Evolutionary conservation across 2,888 invertebrate genomes (phyloP).

Genomic region (Steinernema hermaphroditum): DNA sequence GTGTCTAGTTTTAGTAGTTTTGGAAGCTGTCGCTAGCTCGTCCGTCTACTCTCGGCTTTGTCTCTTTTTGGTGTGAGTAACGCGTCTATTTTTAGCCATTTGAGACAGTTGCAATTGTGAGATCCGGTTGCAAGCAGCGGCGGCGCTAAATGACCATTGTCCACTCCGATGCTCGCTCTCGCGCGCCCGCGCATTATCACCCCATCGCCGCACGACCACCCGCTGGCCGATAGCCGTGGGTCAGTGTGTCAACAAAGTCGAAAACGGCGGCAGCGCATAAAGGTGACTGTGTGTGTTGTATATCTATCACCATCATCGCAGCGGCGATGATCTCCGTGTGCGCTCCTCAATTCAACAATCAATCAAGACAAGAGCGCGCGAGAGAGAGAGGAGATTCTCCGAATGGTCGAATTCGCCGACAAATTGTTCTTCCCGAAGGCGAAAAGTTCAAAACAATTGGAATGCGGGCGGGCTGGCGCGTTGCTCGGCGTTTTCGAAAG

Average conservation of each 20-base stretch:
- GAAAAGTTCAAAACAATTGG: conserved; percentile 19
- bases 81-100: too few species aligned
- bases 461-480: conserved; percentile 5
- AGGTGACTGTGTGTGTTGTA: conserved; percentile 4
- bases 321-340: conserved; percentile 21
- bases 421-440: neutral
- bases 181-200: conserved; percentile 6
- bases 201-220: conserved; percentile 11
- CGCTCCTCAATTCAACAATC: conserved; percentile 13
- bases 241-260: conserved; percentile 31
- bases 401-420: neutral
- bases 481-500: neutral
- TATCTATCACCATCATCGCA: conserved; percentile 12
- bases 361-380: conserved; percentile 24
- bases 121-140: neutral
- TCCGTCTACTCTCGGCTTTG: too few species aligned
- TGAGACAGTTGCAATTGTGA: too few species aligned
- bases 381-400: neutral
- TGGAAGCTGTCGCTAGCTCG: too few species aligned
- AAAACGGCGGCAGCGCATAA: conserved; percentile 3
- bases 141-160: conserved; percentile 21
- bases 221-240: conserved; percentile 11
- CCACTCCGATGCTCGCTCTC: neutral
- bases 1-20: too few species aligned
- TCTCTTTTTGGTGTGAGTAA: too few species aligned